These are phyloP conservation scores for Cryptus viduatorius DNA, from an alignment of 2,888 invertebrate species.

Conservation along the genomic window DNA sequence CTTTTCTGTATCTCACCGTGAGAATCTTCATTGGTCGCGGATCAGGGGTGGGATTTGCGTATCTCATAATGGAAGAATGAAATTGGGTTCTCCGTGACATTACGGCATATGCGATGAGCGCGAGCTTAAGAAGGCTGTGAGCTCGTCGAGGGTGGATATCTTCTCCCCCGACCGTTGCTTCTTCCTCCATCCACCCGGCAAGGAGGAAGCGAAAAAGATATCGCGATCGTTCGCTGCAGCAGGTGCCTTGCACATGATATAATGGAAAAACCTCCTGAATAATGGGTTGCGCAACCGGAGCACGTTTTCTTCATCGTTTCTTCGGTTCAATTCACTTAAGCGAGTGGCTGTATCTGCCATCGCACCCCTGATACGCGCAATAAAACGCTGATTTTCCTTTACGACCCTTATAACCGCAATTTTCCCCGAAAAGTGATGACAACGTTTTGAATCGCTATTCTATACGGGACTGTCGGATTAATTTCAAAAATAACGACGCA, in stretches of 20 bases:
- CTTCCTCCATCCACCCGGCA: neutral
- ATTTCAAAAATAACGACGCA: too few relatives aligned
- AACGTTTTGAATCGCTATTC: too few relatives aligned
- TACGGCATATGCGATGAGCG: constrained; percentile 22
- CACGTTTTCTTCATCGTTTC: constrained; percentile 15
- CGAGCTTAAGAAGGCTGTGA: constrained; percentile 9
- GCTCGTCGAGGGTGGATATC: neutral
- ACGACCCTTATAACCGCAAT: too few relatives aligned
- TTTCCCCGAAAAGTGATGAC: too few relatives aligned
- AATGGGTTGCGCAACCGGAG: constrained; percentile 19
- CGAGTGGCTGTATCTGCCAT: too few relatives aligned
- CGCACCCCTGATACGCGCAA: too few relatives aligned
- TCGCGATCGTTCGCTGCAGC: constrained; percentile 23
- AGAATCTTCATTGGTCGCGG: constrained; percentile 31
- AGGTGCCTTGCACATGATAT: constrained; percentile 27
- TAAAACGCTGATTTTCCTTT: neutral
- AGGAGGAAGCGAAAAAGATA: neutral
- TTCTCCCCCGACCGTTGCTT: neutral
- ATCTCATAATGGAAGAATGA: constrained; percentile 10
- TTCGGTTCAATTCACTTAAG: constrained; percentile 2
- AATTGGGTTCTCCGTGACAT: constrained; percentile 20
- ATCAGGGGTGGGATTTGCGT: constrained; percentile 26
- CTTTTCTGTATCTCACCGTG: neutral
- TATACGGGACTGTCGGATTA: too few relatives aligned
- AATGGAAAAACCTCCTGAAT: constrained; percentile 34